A percentile compares a stretch with the other conserved stretches of the same genome.
Conservation (phyloP, 2,888 invertebrate species). For the Caprella mutica region DNA sequence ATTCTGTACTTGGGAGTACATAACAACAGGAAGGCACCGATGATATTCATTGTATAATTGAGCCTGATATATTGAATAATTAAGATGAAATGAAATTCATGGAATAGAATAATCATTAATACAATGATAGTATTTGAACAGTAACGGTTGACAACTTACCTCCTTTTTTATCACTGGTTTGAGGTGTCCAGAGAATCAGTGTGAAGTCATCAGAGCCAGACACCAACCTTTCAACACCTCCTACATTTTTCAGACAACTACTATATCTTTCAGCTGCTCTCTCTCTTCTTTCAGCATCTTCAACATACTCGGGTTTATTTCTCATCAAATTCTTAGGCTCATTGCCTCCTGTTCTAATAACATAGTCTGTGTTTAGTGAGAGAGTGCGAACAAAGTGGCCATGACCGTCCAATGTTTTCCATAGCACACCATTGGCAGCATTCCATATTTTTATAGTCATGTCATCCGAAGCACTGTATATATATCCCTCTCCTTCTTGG, state of each 20-base stretch:
- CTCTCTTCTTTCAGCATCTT: constrained; percentile 48
- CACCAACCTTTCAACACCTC: constrained; percentile 66
- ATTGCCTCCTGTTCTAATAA: constrained; percentile 81
- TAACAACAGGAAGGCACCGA: too few species aligned
- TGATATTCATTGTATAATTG: too few species aligned
- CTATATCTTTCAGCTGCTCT: constrained; percentile 60
- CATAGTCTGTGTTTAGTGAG: constrained; percentile 91
- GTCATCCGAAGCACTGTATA: constrained; percentile 94
- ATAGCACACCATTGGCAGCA: constrained; percentile 85
- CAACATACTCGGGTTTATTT: constrained; percentile 15
- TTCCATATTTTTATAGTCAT: constrained; percentile 92
- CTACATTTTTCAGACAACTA: constrained; percentile 49
- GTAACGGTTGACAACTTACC: too few species aligned
- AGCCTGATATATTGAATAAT: too few species aligned
- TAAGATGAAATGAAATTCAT: too few species aligned
- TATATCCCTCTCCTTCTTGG: constrained; percentile 49
- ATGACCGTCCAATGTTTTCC: constrained; percentile 83
- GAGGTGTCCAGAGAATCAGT: constrained; percentile 85
- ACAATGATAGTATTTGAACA: too few species aligned
- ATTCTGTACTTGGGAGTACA: too few species aligned
- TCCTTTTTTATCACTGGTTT: constrained; percentile 69
- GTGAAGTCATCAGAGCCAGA: constrained; percentile 99
- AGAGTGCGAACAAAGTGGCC: constrained; percentile 98
- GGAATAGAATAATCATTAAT: too few species aligned
- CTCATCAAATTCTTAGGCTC: constrained; percentile 45